A percentile compares a stretch with the other conserved stretches of the same genome.
phyloP scores from a whole-genome alignment of 2,797 vertebrate genomes.

The Naso thynnoides region DNA sequence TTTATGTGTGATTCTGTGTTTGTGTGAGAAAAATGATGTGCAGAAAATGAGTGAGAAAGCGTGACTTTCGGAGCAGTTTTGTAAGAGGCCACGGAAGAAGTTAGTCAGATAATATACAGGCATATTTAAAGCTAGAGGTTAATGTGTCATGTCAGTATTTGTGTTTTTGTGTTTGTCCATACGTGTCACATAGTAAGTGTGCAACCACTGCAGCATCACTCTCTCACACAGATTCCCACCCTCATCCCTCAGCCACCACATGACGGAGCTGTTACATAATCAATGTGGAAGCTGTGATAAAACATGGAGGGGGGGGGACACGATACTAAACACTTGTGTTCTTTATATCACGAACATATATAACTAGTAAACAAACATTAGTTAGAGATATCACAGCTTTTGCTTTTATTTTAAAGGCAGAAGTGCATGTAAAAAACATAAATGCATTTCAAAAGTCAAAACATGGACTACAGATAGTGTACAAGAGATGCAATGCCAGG shows the following conservation, averaged over 20 bases:
- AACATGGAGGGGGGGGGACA: constrained; percentile 15
- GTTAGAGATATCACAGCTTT: not conserved
- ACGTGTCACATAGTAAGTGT: constrained; percentile 46
- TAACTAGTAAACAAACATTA: not conserved
- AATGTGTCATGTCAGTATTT: constrained; percentile 9
- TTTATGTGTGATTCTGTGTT: not conserved
- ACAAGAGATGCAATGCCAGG: not conserved
- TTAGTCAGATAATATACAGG: constrained; percentile 1
- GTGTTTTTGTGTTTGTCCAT: constrained; percentile 31
- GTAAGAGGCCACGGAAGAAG: not conserved
- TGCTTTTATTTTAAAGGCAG: not conserved
- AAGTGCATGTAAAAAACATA: not conserved
- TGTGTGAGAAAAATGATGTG: not conserved
- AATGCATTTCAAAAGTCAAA: not conserved
- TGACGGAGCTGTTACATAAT: constrained; percentile 72
- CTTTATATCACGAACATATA: not conserved
- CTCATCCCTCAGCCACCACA: constrained; percentile 43
- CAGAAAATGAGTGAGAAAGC: constrained; percentile 2
- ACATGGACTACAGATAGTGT: not conserved
- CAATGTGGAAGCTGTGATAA: constrained; percentile 53
- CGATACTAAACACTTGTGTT: constrained; percentile 26
- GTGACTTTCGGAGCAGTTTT: not conserved
- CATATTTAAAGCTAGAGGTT: constrained; percentile 3
- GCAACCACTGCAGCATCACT: constrained; percentile 62
- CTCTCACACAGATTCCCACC: constrained; percentile 38